phyloP scores from a whole-genome alignment of 2,888 invertebrate species.

The Diplolepis rosae region DNA sequence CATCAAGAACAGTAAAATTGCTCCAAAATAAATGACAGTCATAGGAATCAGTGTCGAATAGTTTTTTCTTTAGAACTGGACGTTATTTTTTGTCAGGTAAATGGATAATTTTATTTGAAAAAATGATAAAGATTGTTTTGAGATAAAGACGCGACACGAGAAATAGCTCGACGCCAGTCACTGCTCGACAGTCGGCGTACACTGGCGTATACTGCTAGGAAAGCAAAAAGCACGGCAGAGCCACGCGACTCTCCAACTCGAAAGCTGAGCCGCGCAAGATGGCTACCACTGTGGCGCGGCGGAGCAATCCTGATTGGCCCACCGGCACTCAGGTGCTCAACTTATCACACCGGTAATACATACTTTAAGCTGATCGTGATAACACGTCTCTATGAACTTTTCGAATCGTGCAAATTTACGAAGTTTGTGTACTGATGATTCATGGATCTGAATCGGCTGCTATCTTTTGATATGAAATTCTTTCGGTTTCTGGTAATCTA shows the following conservation, averaged over 20 bases:
- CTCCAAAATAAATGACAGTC: background rate
- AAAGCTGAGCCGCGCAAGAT: constrained; percentile 68
- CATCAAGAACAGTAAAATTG: background rate
- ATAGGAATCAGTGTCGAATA: background rate
- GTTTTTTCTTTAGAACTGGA: background rate
- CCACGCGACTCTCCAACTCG: constrained; percentile 66
- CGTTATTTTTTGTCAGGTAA: background rate
- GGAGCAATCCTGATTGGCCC: constrained; percentile 56
- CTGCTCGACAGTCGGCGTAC: constrained; percentile 65
- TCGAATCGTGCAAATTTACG: background rate
- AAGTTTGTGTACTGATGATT: background rate
- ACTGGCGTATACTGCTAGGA: no score
- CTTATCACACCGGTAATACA: constrained; percentile 34
- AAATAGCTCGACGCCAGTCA: constrained; percentile 54
- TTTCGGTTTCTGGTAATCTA: background rate
- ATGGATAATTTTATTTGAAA: constrained; percentile 2
- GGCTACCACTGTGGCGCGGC: constrained; percentile 54
- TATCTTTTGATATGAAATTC: background rate
- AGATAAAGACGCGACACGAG: constrained; percentile 34
- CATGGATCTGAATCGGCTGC: background rate
- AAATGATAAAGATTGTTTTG: background rate
- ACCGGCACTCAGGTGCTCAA: constrained; percentile 54
- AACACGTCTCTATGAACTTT: background rate
- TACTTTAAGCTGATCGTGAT: constrained; percentile 1
- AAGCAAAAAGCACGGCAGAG: constrained; percentile 50